Evolutionary conservation across 2,888 invertebrate genomes (phyloP), one percentile per base, ranked within the genome.

Genomic region (Drosophila formosana): DNA sequence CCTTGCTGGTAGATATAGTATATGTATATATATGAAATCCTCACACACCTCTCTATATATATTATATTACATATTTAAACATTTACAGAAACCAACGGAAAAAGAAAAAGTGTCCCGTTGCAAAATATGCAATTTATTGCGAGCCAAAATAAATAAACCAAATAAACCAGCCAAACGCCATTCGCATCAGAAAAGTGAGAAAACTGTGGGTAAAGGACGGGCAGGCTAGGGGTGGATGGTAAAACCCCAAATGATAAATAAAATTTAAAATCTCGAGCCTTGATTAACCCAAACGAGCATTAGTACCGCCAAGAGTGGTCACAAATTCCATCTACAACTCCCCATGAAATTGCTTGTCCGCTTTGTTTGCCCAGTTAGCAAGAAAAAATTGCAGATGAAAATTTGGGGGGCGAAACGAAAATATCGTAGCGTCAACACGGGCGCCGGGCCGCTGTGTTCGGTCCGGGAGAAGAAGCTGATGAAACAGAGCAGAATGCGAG

Each of bases 211-310:
- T 4, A 4, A 9, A 4, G 34, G 3, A 34, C 1, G n/a, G n/a
- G n/a, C n/a, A 18, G 4, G 34, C 4, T 4, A 11, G 9, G 25
- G 6, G 28, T 9, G 28, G 8, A 9, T 9, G 11, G 6, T 46
- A 53, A 66, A 57, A 57, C 61, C 68, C 80, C 83, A 71, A 73
- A 80, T 80, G 84, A 87, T 87, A 84, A 84, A 88, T 80, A 89
- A 77, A 87, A 82, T 85, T 82, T 66, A 73, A 88, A 90, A 89
- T 88, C 85, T 76, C 75, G 49, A 80, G 84, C 76, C 84, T 72
- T 88, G 85, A 88, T 87, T 74, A 78, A 81, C 82, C 84, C 70
- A 68, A 81, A 78, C 86, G 88, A 82, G 75, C 72, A 82, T 88
- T 87, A 82, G 68, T 23, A 68, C 56, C 11, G 39, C 51, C 50